Evolutionary conservation across 2,113 vertebrate species (phyloP).

Genomic region (Oryzias celebensis): DNA sequence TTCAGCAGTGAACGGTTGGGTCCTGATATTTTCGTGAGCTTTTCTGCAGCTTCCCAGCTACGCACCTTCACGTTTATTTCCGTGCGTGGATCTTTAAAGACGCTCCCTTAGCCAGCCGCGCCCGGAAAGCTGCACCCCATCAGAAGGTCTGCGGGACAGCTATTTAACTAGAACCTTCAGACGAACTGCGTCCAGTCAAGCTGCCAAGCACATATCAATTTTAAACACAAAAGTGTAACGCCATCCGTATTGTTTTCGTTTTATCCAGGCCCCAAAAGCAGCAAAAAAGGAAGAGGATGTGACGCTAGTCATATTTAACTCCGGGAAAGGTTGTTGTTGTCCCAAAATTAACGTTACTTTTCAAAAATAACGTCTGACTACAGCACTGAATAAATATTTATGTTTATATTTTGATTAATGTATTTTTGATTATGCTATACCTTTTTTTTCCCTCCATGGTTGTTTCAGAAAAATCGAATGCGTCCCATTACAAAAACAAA

Average conservation of each 20-base stretch:
- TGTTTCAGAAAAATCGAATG: too few species aligned
- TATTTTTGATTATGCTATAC: neutral
- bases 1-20: neutral
- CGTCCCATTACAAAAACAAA: too few species aligned
- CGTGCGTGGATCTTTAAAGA: conserved; percentile 71
- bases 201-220: neutral
- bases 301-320: conserved; percentile 55
- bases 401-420: neutral
- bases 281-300: conserved; percentile 70
- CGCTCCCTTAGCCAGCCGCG: conserved; percentile 72
- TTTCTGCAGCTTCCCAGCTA: conserved; percentile 32
- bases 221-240: conserved; percentile 13
- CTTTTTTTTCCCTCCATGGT: neutral
- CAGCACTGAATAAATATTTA: neutral
- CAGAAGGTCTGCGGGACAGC: conserved; percentile 5
- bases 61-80: conserved; percentile 71
- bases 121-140: conserved; percentile 12
- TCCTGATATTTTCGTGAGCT: conserved; percentile 7
- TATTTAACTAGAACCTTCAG: too few species aligned
- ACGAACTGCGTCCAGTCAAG: neutral
- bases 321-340: conserved; percentile 34
- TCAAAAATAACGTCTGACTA: neutral
- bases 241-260: conserved; percentile 53
- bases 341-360: neutral
- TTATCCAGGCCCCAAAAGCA: conserved; percentile 65